A percentile compares a stretch with the other conserved stretches of the same genome.
These are phyloP conservation scores for Coenobita brevimanus DNA, from an alignment of 1,140 invertebrate genomes.

Conservation along the genomic window DNA sequence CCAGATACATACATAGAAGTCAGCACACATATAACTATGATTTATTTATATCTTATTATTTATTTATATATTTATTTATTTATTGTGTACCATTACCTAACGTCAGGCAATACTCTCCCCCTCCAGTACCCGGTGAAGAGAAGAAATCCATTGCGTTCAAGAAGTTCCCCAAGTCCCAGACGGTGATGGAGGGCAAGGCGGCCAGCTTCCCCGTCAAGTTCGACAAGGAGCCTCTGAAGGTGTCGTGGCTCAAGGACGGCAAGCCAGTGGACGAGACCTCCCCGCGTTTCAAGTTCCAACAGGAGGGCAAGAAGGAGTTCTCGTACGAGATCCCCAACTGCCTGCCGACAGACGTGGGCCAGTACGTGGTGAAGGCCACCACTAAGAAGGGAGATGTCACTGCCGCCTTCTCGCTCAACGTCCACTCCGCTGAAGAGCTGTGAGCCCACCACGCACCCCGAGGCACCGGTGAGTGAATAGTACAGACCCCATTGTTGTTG, in stretches of 20 bases:
- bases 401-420: conserved; percentile 89
- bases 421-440: conserved; percentile 45
- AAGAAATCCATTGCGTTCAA: conserved; percentile 87
- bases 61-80: too few species aligned
- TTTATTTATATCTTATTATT: too few species aligned
- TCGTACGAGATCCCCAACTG: conserved; percentile 83
- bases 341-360: conserved; percentile 87
- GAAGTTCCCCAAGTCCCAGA: conserved; percentile 91
- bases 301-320: conserved; percentile 82
- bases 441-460: conserved; percentile 19
- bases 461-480: conserved; percentile 51
- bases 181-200: conserved; percentile 86
- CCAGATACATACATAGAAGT: too few species aligned
- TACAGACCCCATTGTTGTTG: too few species aligned
- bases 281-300: conserved; percentile 86
- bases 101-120: too few species aligned
- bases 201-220: conserved; percentile 87
- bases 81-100: too few species aligned
- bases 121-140: conserved; percentile 88
- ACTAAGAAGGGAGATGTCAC: conserved; percentile 87
- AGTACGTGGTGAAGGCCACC: conserved; percentile 90
- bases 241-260: conserved; percentile 92
- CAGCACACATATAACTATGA: too few species aligned
- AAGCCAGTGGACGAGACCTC: conserved; percentile 86
- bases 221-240: conserved; percentile 81